Percentiles rank a stretch among this genome's conserved stretches.
Conservation (phyloP, 2,888 invertebrate species). For the Oeneis ivallda region DNA sequence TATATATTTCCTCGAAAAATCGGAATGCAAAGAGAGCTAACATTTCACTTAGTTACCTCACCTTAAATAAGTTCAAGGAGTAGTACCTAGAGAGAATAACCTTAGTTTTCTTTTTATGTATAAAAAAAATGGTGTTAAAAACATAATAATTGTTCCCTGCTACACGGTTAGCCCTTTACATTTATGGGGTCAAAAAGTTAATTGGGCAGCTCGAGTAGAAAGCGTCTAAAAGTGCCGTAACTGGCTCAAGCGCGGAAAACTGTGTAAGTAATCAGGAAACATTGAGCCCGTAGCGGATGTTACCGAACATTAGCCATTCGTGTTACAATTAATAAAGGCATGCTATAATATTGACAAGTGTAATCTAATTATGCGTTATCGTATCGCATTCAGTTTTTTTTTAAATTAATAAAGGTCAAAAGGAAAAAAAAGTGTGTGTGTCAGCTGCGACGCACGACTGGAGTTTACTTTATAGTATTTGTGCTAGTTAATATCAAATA, state of each 20-base stretch:
- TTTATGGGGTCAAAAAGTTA: conserved; percentile 25
- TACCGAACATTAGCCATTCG: conserved; percentile 4
- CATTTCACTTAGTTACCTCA: no score
- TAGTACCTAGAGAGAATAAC: not conserved
- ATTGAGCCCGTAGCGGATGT: conserved; percentile 28
- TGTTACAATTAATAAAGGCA: no score
- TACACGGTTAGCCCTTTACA: conserved; percentile 12
- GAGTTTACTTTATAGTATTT: no score
- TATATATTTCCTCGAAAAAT: no score
- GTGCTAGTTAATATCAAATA: no score
- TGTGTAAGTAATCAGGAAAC: conserved; percentile 33
- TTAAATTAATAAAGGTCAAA: no score
- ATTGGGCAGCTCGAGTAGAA: conserved; percentile 28
- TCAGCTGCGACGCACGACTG: no score
- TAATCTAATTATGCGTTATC: no score
- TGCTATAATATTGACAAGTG: no score
- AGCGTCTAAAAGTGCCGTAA: conserved; percentile 31
- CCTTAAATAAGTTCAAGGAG: not conserved
- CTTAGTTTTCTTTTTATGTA: not conserved
- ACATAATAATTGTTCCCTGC: conserved; percentile 7
- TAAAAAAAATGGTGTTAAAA: not conserved
- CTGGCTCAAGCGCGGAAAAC: conserved; percentile 32
- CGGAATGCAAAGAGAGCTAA: no score
- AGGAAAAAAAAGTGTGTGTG: no score
- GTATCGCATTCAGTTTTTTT: no score